Conservation (phyloP, 1,140 invertebrate genomes). For the Zaprionus africanus region DNA sequence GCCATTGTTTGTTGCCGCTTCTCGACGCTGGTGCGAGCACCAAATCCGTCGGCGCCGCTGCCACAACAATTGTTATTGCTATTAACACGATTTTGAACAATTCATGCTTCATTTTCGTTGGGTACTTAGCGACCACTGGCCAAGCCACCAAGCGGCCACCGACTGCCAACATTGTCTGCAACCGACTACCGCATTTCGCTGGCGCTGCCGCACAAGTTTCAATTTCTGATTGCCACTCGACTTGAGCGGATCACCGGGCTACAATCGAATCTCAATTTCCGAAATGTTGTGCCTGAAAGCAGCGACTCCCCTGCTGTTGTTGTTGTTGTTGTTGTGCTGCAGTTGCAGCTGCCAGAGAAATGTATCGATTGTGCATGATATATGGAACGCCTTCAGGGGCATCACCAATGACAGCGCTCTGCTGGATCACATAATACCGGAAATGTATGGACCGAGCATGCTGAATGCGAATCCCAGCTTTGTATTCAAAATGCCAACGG, state of each 20-base stretch:
- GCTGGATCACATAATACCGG: conserved; percentile 66
- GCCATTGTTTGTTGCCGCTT: conserved; percentile 55
- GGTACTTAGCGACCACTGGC: conserved; percentile 49
- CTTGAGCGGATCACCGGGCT: conserved; percentile 49
- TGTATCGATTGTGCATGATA: conserved; percentile 64
- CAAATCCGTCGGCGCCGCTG: conserved; percentile 58
- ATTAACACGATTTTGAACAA: conserved; percentile 74
- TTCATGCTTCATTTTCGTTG: conserved; percentile 51
- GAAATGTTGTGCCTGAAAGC: background rate
- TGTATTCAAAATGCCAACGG: conserved; percentile 69
- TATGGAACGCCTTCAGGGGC: conserved; percentile 69
- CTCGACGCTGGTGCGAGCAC: conserved; percentile 33
- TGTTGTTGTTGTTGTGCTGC: conserved; percentile 6
- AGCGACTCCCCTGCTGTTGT: conserved; percentile 25
- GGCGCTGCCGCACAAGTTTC: conserved; percentile 46
- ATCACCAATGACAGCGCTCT: conserved; percentile 72
- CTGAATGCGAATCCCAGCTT: conserved; percentile 64
- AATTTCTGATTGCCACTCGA: conserved; percentile 68
- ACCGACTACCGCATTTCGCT: conserved; percentile 68
- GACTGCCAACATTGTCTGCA: conserved; percentile 23
- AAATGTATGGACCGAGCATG: conserved; percentile 74
- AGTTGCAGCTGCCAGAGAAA: conserved; percentile 30
- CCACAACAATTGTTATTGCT: conserved; percentile 51
- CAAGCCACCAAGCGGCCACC: conserved; percentile 2
- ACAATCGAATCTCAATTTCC: conserved; percentile 1